Percentiles rank a stretch among this genome's conserved stretches.
phyloP scores from a whole-genome alignment of 37 sponge, comb jelly and placozoan genomes.

The Mnemiopsis leidyi region DNA sequence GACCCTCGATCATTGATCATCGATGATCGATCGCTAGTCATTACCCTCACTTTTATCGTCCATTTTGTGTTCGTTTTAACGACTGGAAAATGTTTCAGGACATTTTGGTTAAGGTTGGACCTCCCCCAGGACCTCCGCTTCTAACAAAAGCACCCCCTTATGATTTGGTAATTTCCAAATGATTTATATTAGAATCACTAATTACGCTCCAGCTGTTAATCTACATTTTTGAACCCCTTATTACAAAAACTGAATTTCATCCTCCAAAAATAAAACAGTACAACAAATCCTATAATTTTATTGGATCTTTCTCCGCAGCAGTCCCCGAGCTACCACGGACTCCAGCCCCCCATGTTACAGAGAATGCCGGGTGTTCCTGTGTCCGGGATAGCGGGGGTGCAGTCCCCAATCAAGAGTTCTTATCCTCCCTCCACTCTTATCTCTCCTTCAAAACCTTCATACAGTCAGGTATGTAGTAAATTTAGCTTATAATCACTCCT shows the following conservation, averaged over 20 bases:
- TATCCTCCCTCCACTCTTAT: constrained; percentile 4
- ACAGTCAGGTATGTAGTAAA: constrained; percentile 33
- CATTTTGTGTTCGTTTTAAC: too few species aligned
- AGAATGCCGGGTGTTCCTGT: constrained; percentile 31
- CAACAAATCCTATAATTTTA: background rate
- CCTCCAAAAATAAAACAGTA: too few species aligned
- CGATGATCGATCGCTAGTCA: too few species aligned
- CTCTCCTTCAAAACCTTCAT: constrained; percentile 54
- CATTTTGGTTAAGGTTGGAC: constrained; percentile 44
- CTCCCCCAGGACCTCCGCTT: constrained; percentile 32
- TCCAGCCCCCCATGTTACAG: constrained; percentile 41
- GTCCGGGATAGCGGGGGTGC: background rate
- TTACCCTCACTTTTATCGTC: too few species aligned
- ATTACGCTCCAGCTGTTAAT: too few species aligned
- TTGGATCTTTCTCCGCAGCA: background rate
- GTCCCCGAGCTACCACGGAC: constrained; percentile 24
- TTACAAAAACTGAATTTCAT: too few species aligned
- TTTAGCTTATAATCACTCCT: too few species aligned
- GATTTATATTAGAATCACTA: too few species aligned
- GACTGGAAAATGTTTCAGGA: too few species aligned
- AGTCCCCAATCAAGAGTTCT: constrained; percentile 51
- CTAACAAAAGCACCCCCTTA: constrained; percentile 55
- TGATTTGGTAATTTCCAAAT: constrained; percentile 29
- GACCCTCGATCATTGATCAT: too few species aligned
- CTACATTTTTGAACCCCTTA: too few species aligned